Conservation (phyloP, 2,888 invertebrate species). For the Atethmia centrago region DNA sequence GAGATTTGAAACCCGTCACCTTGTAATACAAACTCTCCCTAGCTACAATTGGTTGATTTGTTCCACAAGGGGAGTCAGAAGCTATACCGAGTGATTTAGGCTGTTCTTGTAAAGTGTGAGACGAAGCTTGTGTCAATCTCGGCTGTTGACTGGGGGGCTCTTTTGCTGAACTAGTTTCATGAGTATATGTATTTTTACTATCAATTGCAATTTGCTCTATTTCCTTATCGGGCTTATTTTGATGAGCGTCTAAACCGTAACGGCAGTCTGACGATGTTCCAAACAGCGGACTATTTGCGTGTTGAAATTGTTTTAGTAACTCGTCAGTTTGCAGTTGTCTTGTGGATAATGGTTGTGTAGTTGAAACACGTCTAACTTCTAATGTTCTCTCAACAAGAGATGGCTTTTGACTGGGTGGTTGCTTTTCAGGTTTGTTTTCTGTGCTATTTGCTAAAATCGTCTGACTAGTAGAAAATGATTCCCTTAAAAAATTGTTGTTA, state of each 20-base stretch:
- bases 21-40: background rate
- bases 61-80: slow-evolving; percentile 2
- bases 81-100: background rate
- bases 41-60: background rate
- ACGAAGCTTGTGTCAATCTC: background rate
- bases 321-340: background rate
- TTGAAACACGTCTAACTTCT: background rate
- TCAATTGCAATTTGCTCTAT: background rate
- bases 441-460: background rate
- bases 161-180: slow-evolving; percentile 1
- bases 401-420: background rate
- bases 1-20: background rate
- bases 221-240: background rate
- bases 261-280: background rate
- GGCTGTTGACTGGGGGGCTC: background rate
- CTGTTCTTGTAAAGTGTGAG: slow-evolving; percentile 3
- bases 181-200: slow-evolving; percentile 6
- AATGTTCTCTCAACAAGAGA: background rate
- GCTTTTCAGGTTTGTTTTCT: background rate
- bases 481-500: background rate
- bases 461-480: background rate
- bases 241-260: background rate
- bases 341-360: background rate
- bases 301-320: slow-evolving; percentile 1
- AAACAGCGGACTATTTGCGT: background rate